These are phyloP conservation scores for Apostichopus japonicus DNA, from an alignment of 35 echinoderm and acorn worm species.

Conservation along the genomic window DNA sequence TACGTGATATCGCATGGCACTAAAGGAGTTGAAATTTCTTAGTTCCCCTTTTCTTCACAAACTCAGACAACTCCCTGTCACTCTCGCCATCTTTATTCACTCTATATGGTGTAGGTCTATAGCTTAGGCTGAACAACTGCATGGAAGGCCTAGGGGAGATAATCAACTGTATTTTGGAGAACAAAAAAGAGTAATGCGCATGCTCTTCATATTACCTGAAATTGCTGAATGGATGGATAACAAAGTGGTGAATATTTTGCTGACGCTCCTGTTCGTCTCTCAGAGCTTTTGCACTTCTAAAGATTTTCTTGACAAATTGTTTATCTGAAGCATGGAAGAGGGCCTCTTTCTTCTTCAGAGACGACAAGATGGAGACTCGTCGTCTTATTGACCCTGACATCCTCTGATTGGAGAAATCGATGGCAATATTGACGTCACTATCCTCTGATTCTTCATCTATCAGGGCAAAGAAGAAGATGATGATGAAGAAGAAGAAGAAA, in stretches of 20 bases:
- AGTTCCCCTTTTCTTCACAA: too few species aligned
- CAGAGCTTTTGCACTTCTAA: slow-evolving; percentile 86
- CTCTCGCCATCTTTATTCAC: too few species aligned
- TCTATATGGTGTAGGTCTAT: too few species aligned
- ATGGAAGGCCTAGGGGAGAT: too few species aligned
- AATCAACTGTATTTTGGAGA: too few species aligned
- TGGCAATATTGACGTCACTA: slow-evolving; percentile 21
- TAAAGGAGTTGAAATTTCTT: too few species aligned
- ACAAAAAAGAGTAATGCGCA: too few species aligned
- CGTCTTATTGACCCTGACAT: not conserved
- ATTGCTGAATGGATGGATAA: slow-evolving; percentile 95
- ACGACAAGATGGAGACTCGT: slow-evolving; percentile 4
- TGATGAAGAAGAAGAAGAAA: too few species aligned
- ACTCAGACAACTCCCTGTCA: too few species aligned
- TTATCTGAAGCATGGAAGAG: slow-evolving; percentile 86
- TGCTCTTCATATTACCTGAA: slow-evolving; percentile 66
- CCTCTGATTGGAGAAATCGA: slow-evolving; percentile 17
- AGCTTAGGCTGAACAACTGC: too few species aligned
- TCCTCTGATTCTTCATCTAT: slow-evolving; percentile 52
- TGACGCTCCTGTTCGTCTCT: slow-evolving; percentile 83
- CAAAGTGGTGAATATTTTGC: slow-evolving; percentile 66
- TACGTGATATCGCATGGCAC: too few species aligned
- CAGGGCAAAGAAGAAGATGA: not conserved
- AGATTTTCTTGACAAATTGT: slow-evolving; percentile 91
- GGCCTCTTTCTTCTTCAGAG: slow-evolving; percentile 50